Percentiles rank a stretch among this genome's conserved stretches.
Conservation (phyloP, 2,797 vertebrate species). For the Sarcophilus harrisii region DNA sequence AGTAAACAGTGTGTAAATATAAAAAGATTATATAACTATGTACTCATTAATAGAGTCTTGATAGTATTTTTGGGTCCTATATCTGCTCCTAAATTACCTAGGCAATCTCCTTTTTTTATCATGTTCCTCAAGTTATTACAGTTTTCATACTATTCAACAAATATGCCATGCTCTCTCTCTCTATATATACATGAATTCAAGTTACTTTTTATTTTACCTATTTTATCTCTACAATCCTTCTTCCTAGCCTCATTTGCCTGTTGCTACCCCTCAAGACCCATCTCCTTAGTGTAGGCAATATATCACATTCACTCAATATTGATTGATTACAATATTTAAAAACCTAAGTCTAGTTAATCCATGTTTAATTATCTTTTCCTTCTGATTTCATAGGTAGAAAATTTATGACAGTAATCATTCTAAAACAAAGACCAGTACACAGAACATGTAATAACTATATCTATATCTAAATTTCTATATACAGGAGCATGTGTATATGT, state of each 20-base stretch:
- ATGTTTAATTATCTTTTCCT: conserved; percentile 74
- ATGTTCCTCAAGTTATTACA: not conserved
- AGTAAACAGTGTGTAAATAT: not conserved
- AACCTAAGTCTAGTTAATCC: conserved; percentile 71
- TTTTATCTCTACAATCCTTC: not conserved
- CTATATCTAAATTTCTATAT: not conserved
- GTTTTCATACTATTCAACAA: not conserved
- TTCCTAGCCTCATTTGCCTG: not conserved
- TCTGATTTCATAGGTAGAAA: conserved; percentile 77
- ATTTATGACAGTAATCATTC: conserved; percentile 67
- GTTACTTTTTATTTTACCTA: not conserved
- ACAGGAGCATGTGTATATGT: not conserved
- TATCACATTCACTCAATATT: conserved; percentile 74
- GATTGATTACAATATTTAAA: conserved; percentile 67
- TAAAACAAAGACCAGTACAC: conserved; percentile 62
- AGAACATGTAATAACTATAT: conserved; percentile 20
- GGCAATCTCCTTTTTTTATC: not conserved
- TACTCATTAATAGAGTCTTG: not conserved
- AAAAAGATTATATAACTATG: not conserved
- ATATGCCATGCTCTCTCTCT: not conserved
- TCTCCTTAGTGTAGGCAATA: conserved; percentile 42
- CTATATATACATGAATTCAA: not conserved
- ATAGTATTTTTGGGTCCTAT: not conserved
- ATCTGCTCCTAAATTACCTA: not conserved
- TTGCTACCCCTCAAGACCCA: conserved; percentile 44